Conservation (phyloP, 2,113 vertebrate genomes). For the Marmota monax region DNA sequence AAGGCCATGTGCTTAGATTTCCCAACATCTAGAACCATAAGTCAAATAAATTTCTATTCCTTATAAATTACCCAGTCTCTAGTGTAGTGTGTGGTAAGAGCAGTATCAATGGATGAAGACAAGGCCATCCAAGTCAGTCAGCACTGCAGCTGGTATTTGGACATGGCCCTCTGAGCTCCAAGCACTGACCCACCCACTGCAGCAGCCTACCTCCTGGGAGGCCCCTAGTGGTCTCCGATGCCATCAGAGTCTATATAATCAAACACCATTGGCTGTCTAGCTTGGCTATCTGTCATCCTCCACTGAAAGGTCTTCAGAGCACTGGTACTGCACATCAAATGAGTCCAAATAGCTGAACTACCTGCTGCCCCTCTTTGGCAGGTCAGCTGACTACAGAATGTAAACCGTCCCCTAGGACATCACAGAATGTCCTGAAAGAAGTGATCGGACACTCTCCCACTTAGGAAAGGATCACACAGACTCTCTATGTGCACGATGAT, state of each 20-base stretch:
- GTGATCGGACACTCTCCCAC: neutral
- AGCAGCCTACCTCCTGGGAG: neutral
- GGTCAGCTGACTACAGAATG: neutral
- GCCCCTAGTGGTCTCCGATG: too few relatives aligned
- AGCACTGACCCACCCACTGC: neutral
- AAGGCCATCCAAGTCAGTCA: neutral
- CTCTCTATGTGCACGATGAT: neutral
- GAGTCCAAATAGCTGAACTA: neutral
- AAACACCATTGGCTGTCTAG: accelerated
- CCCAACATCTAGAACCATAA: neutral
- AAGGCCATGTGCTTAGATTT: neutral
- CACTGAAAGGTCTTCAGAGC: neutral
- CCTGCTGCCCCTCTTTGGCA: neutral
- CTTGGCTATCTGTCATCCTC: neutral
- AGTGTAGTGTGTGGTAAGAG: too few relatives aligned
- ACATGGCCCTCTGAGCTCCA: neutral
- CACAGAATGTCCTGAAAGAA: neutral
- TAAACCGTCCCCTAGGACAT: neutral
- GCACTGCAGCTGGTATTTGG: neutral
- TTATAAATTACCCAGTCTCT: too few relatives aligned
- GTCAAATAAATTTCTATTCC: neutral
- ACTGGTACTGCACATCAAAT: accelerated
- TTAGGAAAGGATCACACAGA: neutral
- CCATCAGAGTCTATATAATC: neutral
- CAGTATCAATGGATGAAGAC: too few relatives aligned